These are phyloP conservation scores for Turnix velox DNA, from an alignment of 2,113 vertebrate species.

Conservation along the genomic window DNA sequence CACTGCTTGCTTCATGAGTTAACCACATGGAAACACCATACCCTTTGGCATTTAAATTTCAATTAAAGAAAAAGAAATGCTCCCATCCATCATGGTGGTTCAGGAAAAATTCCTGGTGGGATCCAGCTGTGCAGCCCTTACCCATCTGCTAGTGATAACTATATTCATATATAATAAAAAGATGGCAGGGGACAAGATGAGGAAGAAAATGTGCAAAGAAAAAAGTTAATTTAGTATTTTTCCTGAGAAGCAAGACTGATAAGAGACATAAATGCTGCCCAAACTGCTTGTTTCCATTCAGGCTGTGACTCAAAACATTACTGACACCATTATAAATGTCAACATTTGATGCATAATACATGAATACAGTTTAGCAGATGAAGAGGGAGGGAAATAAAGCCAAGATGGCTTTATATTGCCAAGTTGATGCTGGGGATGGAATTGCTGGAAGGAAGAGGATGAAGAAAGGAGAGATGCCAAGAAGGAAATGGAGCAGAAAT, in stretches of 20 bases:
- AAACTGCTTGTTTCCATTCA: neutral
- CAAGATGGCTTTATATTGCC: too few species aligned
- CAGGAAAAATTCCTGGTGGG: neutral
- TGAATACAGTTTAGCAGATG: conserved; percentile 33
- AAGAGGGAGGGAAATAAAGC: conserved; percentile 18
- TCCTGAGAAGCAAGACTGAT: neutral
- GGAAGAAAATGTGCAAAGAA: too few species aligned
- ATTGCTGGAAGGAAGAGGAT: neutral
- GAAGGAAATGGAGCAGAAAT: conserved; percentile 42
- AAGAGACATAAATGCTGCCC: neutral
- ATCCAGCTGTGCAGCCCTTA: neutral
- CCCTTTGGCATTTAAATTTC: neutral
- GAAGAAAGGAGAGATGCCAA: conserved; percentile 22
- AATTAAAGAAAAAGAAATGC: neutral
- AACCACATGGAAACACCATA: neutral
- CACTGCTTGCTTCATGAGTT: neutral
- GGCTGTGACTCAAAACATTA: conserved; percentile 14
- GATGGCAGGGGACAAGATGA: too few species aligned
- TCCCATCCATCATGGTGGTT: neutral
- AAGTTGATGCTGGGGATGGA: neutral
- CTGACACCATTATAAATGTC: conserved; percentile 39
- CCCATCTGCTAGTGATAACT: too few species aligned
- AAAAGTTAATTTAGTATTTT: too few species aligned
- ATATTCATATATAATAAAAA: too few species aligned
- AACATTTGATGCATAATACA: conserved; percentile 43